Percentiles rank a stretch among this genome's conserved stretches.
phyloP scores from a whole-genome alignment of 2,888 invertebrate species.

The Creontiades dilutus region DNA sequence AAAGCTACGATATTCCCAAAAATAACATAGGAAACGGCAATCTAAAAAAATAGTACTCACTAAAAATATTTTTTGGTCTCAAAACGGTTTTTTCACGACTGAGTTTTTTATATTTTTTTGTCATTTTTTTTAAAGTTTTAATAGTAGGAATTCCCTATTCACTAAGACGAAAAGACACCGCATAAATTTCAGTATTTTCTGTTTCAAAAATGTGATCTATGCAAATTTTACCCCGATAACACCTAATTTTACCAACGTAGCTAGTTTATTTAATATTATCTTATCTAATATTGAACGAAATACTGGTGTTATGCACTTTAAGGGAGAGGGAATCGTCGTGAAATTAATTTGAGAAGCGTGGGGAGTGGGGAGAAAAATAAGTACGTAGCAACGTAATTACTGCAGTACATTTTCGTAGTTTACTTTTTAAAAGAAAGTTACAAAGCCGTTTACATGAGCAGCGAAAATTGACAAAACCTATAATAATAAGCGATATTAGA shows the following conservation, averaged over 20 bases:
- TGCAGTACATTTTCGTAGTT: too few relatives aligned
- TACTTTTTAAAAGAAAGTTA: background rate
- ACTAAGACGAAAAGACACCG: background rate
- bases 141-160: constrained; percentile 1
- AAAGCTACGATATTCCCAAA: constrained; percentile 1
- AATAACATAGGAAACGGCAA: background rate
- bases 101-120: background rate
- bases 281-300: background rate
- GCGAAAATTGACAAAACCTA: background rate
- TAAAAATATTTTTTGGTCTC: constrained; percentile 40
- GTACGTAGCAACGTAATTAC: background rate
- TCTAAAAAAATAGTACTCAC: constrained; percentile 14
- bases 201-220: background rate
- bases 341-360: background rate
- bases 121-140: background rate
- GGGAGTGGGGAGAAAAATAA: background rate
- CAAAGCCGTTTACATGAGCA: constrained; percentile 15
- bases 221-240: background rate
- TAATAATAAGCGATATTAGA: background rate
- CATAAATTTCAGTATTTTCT: background rate
- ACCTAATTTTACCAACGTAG: background rate
- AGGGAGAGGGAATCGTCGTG: background rate
- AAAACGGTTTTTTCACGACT: background rate
- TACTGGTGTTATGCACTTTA: too few relatives aligned
- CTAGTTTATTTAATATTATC: background rate